Evolutionary conservation across 2,113 vertebrate genomes (phyloP).

Genomic region (Ptilonorhynchus violaceus): DNA sequence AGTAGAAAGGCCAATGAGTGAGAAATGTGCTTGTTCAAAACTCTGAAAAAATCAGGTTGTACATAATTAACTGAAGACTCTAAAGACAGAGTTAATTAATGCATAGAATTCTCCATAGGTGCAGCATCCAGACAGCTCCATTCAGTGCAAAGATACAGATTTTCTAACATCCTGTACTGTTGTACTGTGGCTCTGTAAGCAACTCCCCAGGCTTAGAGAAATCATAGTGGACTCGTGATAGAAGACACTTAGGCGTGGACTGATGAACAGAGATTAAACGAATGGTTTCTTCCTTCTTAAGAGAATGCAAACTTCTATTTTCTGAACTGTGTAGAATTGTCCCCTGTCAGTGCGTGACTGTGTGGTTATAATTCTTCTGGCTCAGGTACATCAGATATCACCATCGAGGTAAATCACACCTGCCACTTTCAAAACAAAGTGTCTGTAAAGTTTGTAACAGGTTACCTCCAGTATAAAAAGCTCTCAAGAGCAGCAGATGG

Average conservation of each 20-base stretch:
- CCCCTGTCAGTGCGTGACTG: not conserved
- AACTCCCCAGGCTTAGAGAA: not conserved
- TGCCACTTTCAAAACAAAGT: not conserved
- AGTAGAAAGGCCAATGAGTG: not conserved
- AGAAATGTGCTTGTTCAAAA: not conserved
- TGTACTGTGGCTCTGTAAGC: not conserved
- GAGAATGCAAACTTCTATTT: not conserved
- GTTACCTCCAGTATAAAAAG: not conserved
- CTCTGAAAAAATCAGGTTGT: not conserved
- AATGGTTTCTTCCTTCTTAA: not conserved
- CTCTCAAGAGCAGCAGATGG: not conserved
- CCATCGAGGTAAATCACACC: not conserved
- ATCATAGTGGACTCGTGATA: not conserved
- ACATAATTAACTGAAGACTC: not conserved
- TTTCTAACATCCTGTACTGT: not conserved
- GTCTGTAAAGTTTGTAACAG: not conserved
- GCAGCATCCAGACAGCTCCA: not conserved
- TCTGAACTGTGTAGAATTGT: not conserved
- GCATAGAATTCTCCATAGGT: conserved; percentile 14
- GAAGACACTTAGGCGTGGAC: not conserved
- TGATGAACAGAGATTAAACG: not conserved
- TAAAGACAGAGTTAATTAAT: conserved; percentile 3
- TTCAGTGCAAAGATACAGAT: not conserved
- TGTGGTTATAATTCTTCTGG: not conserved
- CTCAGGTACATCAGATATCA: not conserved